phyloP scores from a whole-genome alignment of 2,888 invertebrate genomes.

The Ptychoptera albimana region DNA sequence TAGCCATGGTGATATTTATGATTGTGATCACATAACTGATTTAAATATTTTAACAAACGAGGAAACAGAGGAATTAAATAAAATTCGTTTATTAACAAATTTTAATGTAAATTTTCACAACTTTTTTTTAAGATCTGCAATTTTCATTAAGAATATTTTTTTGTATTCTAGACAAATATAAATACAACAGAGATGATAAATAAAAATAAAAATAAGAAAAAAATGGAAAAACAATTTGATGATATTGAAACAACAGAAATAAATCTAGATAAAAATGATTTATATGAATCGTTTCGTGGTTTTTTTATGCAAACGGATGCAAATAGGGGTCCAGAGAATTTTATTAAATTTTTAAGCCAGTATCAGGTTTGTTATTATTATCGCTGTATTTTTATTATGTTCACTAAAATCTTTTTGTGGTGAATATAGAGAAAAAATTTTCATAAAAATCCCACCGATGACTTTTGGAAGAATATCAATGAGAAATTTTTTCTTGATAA shows the following conservation, averaged over 20 bases:
- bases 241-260: constrained; percentile 10
- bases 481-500: too few species aligned
- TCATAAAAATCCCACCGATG: constrained; percentile 23
- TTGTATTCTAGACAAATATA: too few species aligned
- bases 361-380: constrained; percentile 23
- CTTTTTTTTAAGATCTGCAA: too few species aligned
- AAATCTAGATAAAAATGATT: constrained; percentile 6
- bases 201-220: background rate
- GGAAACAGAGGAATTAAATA: constrained; percentile 11
- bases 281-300: constrained; percentile 19
- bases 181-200: background rate
- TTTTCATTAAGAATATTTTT: too few species aligned
- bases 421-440: too few species aligned
- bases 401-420: too few species aligned
- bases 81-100: too few species aligned
- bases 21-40: constrained; percentile 23
- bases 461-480: constrained; percentile 29
- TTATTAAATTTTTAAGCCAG: constrained; percentile 26
- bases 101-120: too few species aligned
- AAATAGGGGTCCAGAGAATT: constrained; percentile 23
- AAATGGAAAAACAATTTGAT: background rate
- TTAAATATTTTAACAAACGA: constrained; percentile 21
- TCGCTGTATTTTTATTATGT: too few species aligned
- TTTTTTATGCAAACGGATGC: constrained; percentile 24
- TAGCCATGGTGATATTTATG: constrained; percentile 22